Percentiles rank a stretch among this genome's conserved stretches.
Evolutionary conservation across 2,113 vertebrate species (phyloP).

Genomic region (Catharus minimus): DNA sequence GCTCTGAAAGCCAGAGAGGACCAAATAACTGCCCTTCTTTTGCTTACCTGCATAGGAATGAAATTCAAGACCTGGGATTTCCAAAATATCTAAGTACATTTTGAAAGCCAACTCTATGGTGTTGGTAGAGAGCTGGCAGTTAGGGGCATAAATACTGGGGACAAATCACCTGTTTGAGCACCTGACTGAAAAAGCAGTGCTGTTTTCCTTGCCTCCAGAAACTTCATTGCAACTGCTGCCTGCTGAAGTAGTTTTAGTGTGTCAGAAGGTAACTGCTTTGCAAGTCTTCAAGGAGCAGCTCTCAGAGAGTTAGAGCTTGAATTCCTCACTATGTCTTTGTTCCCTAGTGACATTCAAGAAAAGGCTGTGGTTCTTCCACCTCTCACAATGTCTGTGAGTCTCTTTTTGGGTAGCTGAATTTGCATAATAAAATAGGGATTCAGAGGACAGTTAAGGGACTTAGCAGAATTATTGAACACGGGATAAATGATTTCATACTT

Average conservation of each 20-base stretch:
- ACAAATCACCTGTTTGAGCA: neutral
- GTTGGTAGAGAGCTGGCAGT: neutral
- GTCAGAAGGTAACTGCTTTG: neutral
- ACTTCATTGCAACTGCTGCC: neutral
- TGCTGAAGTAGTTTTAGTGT: neutral
- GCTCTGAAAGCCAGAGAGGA: neutral
- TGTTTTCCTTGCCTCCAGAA: neutral
- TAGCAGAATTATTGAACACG: neutral
- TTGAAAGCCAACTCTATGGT: neutral
- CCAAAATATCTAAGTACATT: neutral
- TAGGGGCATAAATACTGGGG: neutral
- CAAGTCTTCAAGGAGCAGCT: neutral
- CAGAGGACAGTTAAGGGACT: neutral
- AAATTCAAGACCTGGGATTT: neutral
- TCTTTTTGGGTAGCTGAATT: neutral
- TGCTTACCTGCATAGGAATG: neutral
- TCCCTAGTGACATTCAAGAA: neutral
- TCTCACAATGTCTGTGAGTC: neutral
- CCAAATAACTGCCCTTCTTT: neutral
- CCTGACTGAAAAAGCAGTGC: neutral
- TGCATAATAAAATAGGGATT: neutral
- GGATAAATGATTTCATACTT: neutral
- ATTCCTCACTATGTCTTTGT: neutral
- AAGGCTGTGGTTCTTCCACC: neutral
- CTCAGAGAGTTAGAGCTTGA: neutral